Evolutionary conservation across 2,113 vertebrate species (phyloP), one percentile per base, ranked within the genome.

Genomic region (Rhinogobius similis): DNA sequence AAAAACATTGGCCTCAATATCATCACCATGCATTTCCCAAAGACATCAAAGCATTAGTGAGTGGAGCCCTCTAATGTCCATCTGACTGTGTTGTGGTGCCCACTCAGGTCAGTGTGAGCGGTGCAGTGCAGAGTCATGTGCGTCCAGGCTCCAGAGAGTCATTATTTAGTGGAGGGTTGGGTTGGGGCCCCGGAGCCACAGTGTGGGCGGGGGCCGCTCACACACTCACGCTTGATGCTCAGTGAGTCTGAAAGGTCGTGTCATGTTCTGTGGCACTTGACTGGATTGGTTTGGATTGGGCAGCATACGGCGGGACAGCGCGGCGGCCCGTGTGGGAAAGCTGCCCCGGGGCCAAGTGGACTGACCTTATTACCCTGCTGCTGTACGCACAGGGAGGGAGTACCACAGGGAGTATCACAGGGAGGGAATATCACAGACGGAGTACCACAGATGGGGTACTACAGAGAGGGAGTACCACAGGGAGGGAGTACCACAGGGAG

Each of bases 261-360:
- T 96, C 95, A 93, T 95, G 95, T 97, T 98, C 97, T 95, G 95
- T 94, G 93, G 95, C 95, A 96, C 96, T 96, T 97, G 97, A 96
- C 95, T 96, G 94, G 82, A 94, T 95, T 95, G 94, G 92, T 96
- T 96, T 95, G 94, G 93, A 95, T 94, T 94, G 93, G 94, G 94
- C 92, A 94, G 90, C 93, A 93, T 94, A 95, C 94, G 95, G 95
- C 95, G 72, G 91, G 93, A 94, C 82, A 83, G 77, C 81, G 72
- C 67, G 77, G 62, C 84, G 65, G 81, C 78, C 77, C 62, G 23
- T 18, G 93, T 86, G 88, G 94, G 92, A 95, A 95, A 93, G 90
- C 83, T 93, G 95, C 94, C 96, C 94, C 88, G 82, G 92, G 93
- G 96, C 7, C 46, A n/a, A 93, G 94, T 95, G 95, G 90, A 95